Percentiles rank a stretch among this genome's conserved stretches.
These are phyloP conservation scores for Pantala flavescens DNA, from an alignment of 1,140 invertebrate genomes.

Conservation along the genomic window DNA sequence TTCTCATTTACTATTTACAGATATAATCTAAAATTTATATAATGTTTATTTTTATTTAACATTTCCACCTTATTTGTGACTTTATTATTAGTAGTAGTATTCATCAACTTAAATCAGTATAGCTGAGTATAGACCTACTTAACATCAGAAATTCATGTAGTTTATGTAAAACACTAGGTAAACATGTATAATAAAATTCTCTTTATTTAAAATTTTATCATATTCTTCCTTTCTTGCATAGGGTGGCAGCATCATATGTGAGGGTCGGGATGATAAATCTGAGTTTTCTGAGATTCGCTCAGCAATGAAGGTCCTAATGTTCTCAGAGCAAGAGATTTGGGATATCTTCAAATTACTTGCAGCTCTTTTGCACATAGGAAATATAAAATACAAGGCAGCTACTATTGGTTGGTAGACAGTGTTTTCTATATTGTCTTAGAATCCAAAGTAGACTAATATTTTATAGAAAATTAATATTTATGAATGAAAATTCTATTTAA, in stretches of 20 bases:
- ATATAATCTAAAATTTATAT: too few relatives aligned
- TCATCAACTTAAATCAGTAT: too few relatives aligned
- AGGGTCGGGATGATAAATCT: slow-evolving; percentile 68
- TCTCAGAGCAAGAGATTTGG: slow-evolving; percentile 71
- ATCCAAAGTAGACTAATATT: too few relatives aligned
- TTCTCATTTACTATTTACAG: too few relatives aligned
- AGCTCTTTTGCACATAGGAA: slow-evolving; percentile 79
- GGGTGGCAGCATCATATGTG: slow-evolving; percentile 54
- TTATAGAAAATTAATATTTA: neutral
- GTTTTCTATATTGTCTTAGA: too few relatives aligned
- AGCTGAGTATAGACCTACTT: too few relatives aligned
- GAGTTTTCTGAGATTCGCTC: slow-evolving; percentile 80
- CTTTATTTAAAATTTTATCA: neutral
- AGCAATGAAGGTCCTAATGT: slow-evolving; percentile 87
- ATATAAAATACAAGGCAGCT: slow-evolving; percentile 72
- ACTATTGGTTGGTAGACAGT: slow-evolving; percentile 41
- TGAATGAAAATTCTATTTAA: neutral
- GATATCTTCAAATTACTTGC: slow-evolving; percentile 74
- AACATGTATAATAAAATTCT: neutral
- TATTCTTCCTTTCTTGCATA: slow-evolving; percentile 23
- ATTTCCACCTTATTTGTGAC: too few relatives aligned
- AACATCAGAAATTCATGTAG: too few relatives aligned
- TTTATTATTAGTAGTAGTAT: too few relatives aligned
- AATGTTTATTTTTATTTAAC: too few relatives aligned
- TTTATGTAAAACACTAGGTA: too few relatives aligned